Evolutionary conservation across 2,113 vertebrate species (phyloP), one percentile per base, ranked within the genome.

Genomic region (Todiramphus saurophagus): DNA sequence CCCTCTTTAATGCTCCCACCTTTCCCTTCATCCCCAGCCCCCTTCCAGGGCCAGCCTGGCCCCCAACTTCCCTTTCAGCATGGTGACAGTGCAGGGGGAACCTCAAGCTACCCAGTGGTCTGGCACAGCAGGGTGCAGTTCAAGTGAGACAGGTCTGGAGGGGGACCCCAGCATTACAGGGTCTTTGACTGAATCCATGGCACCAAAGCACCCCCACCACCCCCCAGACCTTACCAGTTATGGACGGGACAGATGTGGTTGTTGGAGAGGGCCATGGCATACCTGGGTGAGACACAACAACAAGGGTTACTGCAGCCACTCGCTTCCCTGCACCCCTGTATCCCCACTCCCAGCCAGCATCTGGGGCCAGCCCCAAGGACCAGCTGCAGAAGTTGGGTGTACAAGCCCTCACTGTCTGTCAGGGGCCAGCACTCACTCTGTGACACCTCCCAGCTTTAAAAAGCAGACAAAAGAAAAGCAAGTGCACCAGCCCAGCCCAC

Each of bases 221-320:
- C 24, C 30, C 28, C 25, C 41, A 56, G 44, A 39, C 75, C 92
- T 96, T 98, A 99, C 99, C 99, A 99, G 97, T 99, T 99, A 87
- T 99, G 97, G 93, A 99, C 98, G 5, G 99, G 99, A 87, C 99
- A 99, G 92, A 99, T 98, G 59, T 99, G 99, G 96, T 99, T 98
- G 97, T 99, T 99, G 96, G 98, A 99, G 66, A 99, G 97, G 5
- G 99, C 99, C 98, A 99, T 99, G 94, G 98, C 98, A 8, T 99
- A 99, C 94, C 99, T 99, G 89, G 14, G 53, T 94, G 60, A 69
- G 90, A 74, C 93, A 69, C 90, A 64, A 93, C 43, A 68, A 60
- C 23, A 41, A 33, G 20, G 44, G 16, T 95, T 69, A 94, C 44
- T 1, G 2, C 41, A 84, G 83, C 44, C 7, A 13, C n/a, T 21